These are phyloP conservation scores for Polyploca ridens DNA, from an alignment of 2,888 invertebrate species.

Conservation along the genomic window DNA sequence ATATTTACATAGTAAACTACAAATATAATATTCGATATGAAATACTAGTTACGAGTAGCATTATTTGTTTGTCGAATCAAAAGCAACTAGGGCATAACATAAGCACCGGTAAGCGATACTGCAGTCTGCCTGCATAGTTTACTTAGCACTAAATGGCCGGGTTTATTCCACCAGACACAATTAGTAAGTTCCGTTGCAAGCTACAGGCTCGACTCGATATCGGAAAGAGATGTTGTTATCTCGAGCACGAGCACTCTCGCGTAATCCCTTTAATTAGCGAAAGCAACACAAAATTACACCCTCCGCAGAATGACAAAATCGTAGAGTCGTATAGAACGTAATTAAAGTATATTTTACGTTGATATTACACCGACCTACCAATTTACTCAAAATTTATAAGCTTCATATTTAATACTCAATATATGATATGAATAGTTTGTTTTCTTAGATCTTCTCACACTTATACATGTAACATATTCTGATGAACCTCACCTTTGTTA, in stretches of 20 bases:
- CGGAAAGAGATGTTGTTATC: constrained; percentile 55
- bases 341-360: background rate
- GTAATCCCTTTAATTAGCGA: constrained; percentile 72
- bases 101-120: constrained; percentile 18
- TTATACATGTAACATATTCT: too few species aligned
- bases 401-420: too few species aligned
- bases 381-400: too few species aligned
- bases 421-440: too few species aligned
- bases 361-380: background rate
- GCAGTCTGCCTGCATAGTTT: constrained; percentile 34
- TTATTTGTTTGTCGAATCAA: constrained; percentile 6
- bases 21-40: too few species aligned
- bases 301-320: constrained; percentile 17
- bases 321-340: constrained; percentile 5
- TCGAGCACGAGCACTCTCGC: constrained; percentile 49
- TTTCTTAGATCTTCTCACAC: too few species aligned
- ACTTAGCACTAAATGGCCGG: constrained; percentile 37
- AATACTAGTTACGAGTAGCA: too few species aligned
- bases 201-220: constrained; percentile 39
- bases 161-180: constrained; percentile 51
- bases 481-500: too few species aligned
- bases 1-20: too few species aligned
- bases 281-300: constrained; percentile 55
- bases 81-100: background rate
- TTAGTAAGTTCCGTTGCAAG: constrained; percentile 49